Base-by-base conservation (phyloP, 2,113 vertebrate genomes). In the Podilymbus podiceps region DNA sequence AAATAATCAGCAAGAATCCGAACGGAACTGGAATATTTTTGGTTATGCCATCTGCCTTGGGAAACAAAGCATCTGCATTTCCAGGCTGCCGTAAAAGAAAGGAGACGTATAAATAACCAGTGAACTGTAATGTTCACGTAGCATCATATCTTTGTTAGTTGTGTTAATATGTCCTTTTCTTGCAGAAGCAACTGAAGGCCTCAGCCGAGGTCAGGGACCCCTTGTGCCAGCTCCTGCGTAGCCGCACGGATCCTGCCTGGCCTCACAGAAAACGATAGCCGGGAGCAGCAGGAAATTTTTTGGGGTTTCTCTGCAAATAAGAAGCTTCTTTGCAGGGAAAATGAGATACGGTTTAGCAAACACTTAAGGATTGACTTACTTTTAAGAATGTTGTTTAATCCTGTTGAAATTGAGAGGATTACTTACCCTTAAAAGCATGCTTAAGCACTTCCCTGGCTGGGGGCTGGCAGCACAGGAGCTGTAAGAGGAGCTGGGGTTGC, bases 341-440 rank as follows among this genome's bases (percentile, higher is more conserved):
- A 92, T 16, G 73, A 93, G 75, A 46, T 68, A 8, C 44, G 38
- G 53, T 90, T 86, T 53, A 97, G 76, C 88, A 90, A 85, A 56
- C 76, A 46, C 60, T 92, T 71, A 17, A 60, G 75, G 79, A 75
- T 59, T 81, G 86, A 44, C 22, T 96, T 83, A 56, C 72, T 94
- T 88, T 52, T 35, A 93, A 94, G 83, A 84, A 68, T 46, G 85
- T 74, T 71, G 56, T 68, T 94, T 93, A 92, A 97, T 93, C 90
- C 76, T 71, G 78, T 86, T 92, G 95, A 87, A 96, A 93, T 38
- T 3, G 83, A 93, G 85, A 90, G 90, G 93, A 93, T 95, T 95
- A 68, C 22, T 89, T 75, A 3, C 15, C 50, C 69, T 78, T 68
- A 73, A 79, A 44, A 0, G 15, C 30, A 0, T 31, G 55, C 68